Base-by-base conservation (phyloP, 2,888 invertebrate species). In the Drosophila picticornis region DNA sequence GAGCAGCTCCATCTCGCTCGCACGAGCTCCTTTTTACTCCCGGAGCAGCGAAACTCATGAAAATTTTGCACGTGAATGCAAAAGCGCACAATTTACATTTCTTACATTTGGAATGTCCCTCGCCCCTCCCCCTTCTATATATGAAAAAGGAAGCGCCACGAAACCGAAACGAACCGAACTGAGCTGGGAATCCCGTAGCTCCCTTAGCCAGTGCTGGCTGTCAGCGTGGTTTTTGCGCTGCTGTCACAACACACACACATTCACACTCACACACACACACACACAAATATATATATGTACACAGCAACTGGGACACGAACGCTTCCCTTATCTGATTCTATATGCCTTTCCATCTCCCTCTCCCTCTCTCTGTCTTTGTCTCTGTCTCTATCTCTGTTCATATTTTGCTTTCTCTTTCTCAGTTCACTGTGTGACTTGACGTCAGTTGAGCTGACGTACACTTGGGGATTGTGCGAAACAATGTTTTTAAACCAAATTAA, bases 391-490 rank as follows among this genome's bases (percentile, higher is more conserved):
- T 32, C 27, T 34, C 34, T 19, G 40, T 11, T 40, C 46, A 46
- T 46, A 46, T 46, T 46, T 46, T 46, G 46, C 48, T n/a, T n/a
- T 32, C 29, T 43, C 46, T 36, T 38, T 56, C 32, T 32, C 40
- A 56, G 61, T 34, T 29, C 36, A 48, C 61, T 51, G 67, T 75
- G 87, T 77, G 90, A 90, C 88, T 80, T 90, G 90, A 85, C 83
- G 90, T 84, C 84, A 90, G 84, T 65, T 83, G 79, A 80, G 68
- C 79, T 78, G 79, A 81, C 90, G 70, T 74, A 80, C 88, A 75
- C 88, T 85, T 88, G 86, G 86, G 84, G 90, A 90, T 85, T 88
- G 73, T 85, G 88, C 88, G 84, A 88, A 90, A 90, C 84, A 85
- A 90, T 85, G 90, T 85, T 85, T 85, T 85, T 85, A 85, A 85